A percentile compares a stretch with the other conserved stretches of the same genome.
These are phyloP conservation scores for Ornithorhynchus anatinus DNA, from an alignment of 2,113 vertebrate species.

Conservation along the genomic window DNA sequence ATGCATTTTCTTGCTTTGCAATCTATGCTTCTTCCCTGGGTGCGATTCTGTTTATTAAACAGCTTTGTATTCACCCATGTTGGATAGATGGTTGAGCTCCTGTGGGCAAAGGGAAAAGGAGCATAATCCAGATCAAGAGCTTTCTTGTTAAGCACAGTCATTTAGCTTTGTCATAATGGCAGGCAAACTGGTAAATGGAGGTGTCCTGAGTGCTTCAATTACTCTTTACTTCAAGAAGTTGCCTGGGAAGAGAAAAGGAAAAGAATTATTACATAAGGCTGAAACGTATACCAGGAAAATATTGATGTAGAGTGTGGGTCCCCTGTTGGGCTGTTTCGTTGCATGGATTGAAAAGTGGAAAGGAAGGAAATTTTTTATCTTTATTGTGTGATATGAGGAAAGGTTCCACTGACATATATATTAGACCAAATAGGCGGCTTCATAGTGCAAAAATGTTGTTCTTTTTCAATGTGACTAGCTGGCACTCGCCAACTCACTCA, in stretches of 20 bases:
- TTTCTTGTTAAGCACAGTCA: neutral
- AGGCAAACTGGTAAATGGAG: neutral
- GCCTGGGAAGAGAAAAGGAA: fast-evolving
- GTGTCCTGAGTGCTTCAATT: neutral
- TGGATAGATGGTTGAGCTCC: neutral
- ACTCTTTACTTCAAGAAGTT: neutral
- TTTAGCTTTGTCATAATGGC: neutral
- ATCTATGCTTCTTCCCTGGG: neutral
- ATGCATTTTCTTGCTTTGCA: conserved; percentile 9
- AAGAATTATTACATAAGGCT: neutral
- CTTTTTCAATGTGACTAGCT: too few species aligned
- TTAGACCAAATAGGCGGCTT: too few species aligned
- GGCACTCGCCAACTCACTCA: too few species aligned
- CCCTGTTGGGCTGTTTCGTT: neutral
- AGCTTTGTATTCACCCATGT: neutral
- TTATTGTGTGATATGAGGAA: too few species aligned
- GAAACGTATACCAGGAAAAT: conserved; percentile 17
- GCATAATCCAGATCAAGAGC: neutral
- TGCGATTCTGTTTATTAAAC: neutral
- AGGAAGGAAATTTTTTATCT: neutral
- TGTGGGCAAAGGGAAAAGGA: neutral
- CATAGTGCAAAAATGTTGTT: too few species aligned
- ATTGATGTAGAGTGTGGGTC: neutral
- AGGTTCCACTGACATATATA: too few species aligned
- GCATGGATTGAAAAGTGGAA: neutral